A percentile compares a stretch with the other conserved stretches of the same genome.
These are phyloP conservation scores for Tyria jacobaeae DNA, from an alignment of 2,888 invertebrate species.

Conservation along the genomic window DNA sequence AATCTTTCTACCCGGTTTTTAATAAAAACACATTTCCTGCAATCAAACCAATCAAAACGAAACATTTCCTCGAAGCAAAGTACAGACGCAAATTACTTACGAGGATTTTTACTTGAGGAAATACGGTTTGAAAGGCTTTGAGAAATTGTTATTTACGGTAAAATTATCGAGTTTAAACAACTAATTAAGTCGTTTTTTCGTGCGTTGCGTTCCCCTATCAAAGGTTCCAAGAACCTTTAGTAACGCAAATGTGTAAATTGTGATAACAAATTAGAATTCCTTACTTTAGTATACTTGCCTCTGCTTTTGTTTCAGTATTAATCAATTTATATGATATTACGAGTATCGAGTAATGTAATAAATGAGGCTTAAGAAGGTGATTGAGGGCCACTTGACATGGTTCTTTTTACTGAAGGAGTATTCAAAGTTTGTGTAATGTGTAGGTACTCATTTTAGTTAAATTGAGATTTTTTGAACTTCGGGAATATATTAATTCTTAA, in stretches of 20 bases:
- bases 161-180: conserved; percentile 20
- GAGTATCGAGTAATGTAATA: conserved; percentile 20
- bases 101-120: conserved; percentile 8
- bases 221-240: too few relatives aligned
- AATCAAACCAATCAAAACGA: conserved; percentile 15
- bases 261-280: conserved; percentile 5
- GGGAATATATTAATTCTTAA: not conserved
- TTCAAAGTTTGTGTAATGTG: conserved; percentile 13
- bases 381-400: conserved; percentile 31
- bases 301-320: conserved; percentile 19
- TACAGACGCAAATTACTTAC: conserved; percentile 1
- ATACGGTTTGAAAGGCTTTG: conserved; percentile 9
- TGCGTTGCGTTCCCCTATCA: conserved; percentile 7
- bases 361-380: conserved; percentile 17
- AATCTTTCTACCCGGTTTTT: not conserved
- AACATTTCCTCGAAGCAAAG: conserved; percentile 15
- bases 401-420: conserved; percentile 19
- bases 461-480: not conserved
- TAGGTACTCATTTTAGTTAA: conserved; percentile 4
- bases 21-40: conserved; percentile 9
- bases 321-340: conserved; percentile 22
- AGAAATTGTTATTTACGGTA: conserved; percentile 16
- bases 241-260: too few relatives aligned
- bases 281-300: conserved; percentile 12
- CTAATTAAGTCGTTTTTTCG: conserved; percentile 15